phyloP scores from a whole-genome alignment of 2,113 vertebrate genomes.

The Chaenocephalus aceratus region DNA sequence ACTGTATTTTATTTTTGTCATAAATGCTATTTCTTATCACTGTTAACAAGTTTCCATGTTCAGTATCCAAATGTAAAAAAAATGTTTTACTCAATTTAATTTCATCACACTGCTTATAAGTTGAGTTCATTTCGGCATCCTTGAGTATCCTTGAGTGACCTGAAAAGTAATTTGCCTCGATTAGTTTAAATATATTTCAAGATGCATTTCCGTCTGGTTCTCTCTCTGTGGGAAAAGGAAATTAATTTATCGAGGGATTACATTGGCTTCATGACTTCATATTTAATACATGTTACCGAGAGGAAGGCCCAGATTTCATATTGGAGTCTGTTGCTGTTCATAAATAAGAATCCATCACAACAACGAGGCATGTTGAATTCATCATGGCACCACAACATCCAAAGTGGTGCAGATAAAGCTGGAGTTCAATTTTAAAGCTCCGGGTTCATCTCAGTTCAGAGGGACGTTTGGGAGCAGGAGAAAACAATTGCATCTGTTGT shows the following conservation, averaged over 20 bases:
- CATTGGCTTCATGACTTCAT: background rate
- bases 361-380: background rate
- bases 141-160: background rate
- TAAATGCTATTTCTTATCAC: too few species aligned
- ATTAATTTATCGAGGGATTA: background rate
- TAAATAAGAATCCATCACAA: background rate
- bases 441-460: background rate
- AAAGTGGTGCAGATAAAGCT: background rate
- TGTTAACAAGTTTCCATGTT: background rate
- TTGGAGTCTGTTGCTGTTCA: background rate
- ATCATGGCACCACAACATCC: background rate
- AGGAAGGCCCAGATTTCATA: background rate
- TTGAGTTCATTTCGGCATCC: background rate
- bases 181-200: conserved; percentile 1
- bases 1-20: too few species aligned
- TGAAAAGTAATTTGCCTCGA: background rate
- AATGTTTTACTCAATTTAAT: too few species aligned
- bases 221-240: background rate
- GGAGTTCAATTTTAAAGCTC: background rate
- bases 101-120: background rate
- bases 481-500: too few species aligned
- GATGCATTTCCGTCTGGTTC: conserved; percentile 25
- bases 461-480: background rate
- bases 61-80: too few species aligned
- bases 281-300: background rate